These are phyloP conservation scores for Antennarius striatus DNA, from an alignment of 2,113 vertebrate genomes.

Conservation along the genomic window DNA sequence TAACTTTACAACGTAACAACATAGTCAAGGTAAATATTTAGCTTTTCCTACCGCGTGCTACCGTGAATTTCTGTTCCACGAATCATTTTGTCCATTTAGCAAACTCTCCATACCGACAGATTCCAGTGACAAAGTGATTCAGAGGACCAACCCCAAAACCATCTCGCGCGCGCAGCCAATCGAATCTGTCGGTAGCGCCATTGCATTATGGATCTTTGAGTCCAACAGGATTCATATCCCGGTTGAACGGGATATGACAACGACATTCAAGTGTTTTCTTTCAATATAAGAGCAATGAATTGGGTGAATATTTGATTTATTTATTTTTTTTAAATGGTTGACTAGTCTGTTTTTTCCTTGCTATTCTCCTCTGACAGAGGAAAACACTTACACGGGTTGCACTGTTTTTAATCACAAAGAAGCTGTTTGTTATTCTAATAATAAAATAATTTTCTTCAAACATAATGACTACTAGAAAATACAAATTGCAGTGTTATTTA, in stretches of 20 bases:
- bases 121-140: no score
- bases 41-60: constrained; percentile 39
- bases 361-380: no score
- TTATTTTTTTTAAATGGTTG: no score
- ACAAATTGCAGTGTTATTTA: no score
- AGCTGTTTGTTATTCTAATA: no score
- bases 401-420: no score
- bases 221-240: not conserved
- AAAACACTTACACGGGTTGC: no score
- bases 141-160: not conserved
- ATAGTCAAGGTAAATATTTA: not conserved
- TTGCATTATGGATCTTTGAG: constrained; percentile 58
- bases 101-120: not conserved
- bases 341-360: no score
- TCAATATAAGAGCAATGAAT: no score
- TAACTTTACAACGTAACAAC: constrained; percentile 1
- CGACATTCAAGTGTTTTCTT: not conserved
- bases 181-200: not conserved
- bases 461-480: no score
- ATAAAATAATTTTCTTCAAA: no score
- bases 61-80: constrained; percentile 40
- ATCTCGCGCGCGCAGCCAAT: constrained; percentile 38
- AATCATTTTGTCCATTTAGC: constrained; percentile 27
- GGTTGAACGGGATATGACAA: not conserved
- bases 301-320: no score